Conservation (phyloP, 2,797 vertebrate species). For the Semaprochilodus insignis region DNA sequence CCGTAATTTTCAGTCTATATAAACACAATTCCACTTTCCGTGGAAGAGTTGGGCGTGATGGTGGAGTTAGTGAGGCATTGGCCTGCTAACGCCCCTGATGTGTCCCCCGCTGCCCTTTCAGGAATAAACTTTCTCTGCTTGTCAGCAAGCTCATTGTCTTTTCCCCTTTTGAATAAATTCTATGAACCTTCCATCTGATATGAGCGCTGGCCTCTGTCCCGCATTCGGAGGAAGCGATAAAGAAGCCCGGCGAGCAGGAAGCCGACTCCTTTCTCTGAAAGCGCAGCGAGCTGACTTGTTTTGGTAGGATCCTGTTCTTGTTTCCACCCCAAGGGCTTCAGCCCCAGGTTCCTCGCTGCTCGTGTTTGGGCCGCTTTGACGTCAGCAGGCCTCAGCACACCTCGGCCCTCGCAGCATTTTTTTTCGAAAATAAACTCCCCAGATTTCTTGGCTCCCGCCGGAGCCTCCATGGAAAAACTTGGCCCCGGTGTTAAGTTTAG, state of each 20-base stretch:
- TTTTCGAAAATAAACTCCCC: conserved; percentile 68
- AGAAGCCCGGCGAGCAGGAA: conserved; percentile 33
- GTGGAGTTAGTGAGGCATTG: background rate
- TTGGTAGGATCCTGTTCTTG: conserved; percentile 70
- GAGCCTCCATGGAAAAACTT: conserved; percentile 71
- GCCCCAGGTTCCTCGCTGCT: conserved; percentile 35
- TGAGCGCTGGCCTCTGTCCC: background rate
- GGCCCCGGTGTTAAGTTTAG: conserved; percentile 44
- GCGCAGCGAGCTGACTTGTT: conserved; percentile 73
- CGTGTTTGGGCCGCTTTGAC: conserved; percentile 65
- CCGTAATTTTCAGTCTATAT: background rate
- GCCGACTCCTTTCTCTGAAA: conserved; percentile 38
- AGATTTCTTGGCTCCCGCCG: conserved; percentile 58
- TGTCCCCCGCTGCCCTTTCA: conserved; percentile 10
- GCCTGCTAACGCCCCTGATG: background rate
- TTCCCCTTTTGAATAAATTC: conserved; percentile 38
- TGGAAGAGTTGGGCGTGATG: background rate
- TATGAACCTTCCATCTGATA: conserved; percentile 45
- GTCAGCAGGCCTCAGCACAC: conserved; percentile 66
- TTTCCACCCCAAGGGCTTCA: conserved; percentile 66
- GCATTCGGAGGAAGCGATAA: conserved; percentile 36
- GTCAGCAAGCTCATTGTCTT: conserved; percentile 40
- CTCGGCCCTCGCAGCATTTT: conserved; percentile 66
- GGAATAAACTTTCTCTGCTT: conserved; percentile 2
- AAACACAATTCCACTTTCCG: background rate